These are phyloP conservation scores for Podarcis muralis DNA, from an alignment of 2,113 vertebrate genomes.

Conservation along the genomic window DNA sequence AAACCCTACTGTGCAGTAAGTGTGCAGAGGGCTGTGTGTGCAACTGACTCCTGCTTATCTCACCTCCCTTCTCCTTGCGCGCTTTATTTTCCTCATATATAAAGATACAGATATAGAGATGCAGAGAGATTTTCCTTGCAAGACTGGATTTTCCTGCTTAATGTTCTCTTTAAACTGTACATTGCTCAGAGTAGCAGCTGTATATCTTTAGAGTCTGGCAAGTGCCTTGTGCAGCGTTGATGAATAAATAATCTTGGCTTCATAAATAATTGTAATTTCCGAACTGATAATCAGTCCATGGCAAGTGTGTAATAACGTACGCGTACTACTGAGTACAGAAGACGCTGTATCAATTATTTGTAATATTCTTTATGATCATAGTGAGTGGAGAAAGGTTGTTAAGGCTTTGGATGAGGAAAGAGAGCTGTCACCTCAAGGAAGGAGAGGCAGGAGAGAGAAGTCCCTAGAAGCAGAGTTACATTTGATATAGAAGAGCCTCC, in stretches of 20 bases:
- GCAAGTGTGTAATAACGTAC: not conserved
- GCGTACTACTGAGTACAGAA: not conserved
- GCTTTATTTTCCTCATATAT: not conserved
- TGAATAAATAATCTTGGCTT: slow-evolving; percentile 18
- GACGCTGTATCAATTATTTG: slow-evolving; percentile 11
- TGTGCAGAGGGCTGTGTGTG: not conserved
- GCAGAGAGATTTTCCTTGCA: not conserved
- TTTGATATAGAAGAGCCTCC: not conserved
- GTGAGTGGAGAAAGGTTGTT: not conserved
- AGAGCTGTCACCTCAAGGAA: not conserved
- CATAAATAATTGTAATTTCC: slow-evolving; percentile 17
- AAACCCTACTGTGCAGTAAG: not conserved
- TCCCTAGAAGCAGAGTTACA: not conserved
- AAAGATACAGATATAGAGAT: no score
- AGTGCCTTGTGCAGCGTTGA: not conserved
- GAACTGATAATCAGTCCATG: not conserved
- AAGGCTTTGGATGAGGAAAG: not conserved
- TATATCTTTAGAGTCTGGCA: not conserved
- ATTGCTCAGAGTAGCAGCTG: not conserved
- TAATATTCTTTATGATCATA: not conserved
- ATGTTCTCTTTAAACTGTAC: not conserved
- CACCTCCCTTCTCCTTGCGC: not conserved
- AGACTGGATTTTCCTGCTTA: not conserved
- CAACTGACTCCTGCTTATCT: not conserved
- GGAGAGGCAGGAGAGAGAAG: no score